Evolutionary conservation across 2,113 vertebrate species (phyloP), one percentile per base, ranked within the genome.

Genomic region (Ardeotis arabs): DNA sequence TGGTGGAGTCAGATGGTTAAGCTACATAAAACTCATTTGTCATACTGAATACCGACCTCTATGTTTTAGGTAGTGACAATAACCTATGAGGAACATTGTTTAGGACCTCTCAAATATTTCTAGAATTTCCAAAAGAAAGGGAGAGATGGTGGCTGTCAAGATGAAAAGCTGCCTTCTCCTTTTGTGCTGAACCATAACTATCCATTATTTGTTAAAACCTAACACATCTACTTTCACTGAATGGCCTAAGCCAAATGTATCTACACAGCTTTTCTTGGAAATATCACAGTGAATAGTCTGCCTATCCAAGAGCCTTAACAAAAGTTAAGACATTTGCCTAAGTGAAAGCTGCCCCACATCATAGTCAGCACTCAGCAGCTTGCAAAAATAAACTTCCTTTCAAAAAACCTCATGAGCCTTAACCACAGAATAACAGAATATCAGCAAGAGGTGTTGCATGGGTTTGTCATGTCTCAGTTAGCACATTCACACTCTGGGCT

Each of bases 331-430:
- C 10, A 52, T 83, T 95, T 95, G 74, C 45, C 50, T 74, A 59
- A 87, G 58, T 73, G 55, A 96, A 96, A 93, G 75, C 91, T 93
- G 87, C 45, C 62, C 53, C 23, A 31, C 16, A 7, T 95, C 88
- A 82, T 13, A 79, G 68, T 79, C 83, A 93, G 84, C 62, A 47
- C 87, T 79, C 66, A 69, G 77, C 96, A 93, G 91, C 94, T 82
- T 96, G 67, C 66, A 92, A 95, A 95, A 96, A 96, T 94, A 95
- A 96, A 93, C 92, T 87, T 91, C 80, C 83, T 95, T 89, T 90
- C 92, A 76, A 77, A 96, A 93, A 80, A 74, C 66, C 81, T 84
- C 70, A 28, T 82, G 89, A 94, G 49, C 29, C 77, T 89, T 89
- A 75, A 70, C 89, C 41, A 17, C 74, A 89, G 70, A 95, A 87